These are phyloP conservation scores for Leucosticte australis DNA, from an alignment of 2,113 vertebrate species.

Conservation along the genomic window DNA sequence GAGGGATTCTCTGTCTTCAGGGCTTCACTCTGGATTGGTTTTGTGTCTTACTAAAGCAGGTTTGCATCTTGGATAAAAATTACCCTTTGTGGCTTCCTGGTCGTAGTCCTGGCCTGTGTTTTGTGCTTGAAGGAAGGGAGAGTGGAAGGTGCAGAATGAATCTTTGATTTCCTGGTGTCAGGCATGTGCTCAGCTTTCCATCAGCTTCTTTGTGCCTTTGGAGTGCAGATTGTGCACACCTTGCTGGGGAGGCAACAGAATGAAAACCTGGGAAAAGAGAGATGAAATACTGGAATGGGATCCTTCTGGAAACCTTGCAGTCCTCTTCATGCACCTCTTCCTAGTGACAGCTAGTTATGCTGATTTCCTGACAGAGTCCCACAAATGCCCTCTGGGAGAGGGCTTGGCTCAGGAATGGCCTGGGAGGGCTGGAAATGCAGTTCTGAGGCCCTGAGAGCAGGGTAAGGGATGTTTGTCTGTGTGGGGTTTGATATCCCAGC, in stretches of 20 bases:
- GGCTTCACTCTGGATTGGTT: background rate
- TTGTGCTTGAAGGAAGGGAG: background rate
- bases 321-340: background rate
- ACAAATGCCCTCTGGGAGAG: background rate
- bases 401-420: background rate
- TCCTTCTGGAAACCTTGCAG: background rate
- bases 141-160: background rate
- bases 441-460: background rate
- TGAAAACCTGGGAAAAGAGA: background rate
- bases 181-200: background rate
- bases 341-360: background rate
- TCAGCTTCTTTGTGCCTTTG: background rate
- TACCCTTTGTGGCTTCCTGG: background rate
- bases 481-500: background rate
- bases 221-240: fast-evolving
- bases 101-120: background rate
- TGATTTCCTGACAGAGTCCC: background rate
- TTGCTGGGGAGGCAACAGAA: background rate
- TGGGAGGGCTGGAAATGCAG: background rate
- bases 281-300: background rate
- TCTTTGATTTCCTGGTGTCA: background rate
- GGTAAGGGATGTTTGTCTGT: background rate
- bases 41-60: background rate
- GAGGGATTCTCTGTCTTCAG: background rate
- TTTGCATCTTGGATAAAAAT: background rate